Conservation (phyloP, 2,113 vertebrate species). For the Xerus inauris region DNA sequence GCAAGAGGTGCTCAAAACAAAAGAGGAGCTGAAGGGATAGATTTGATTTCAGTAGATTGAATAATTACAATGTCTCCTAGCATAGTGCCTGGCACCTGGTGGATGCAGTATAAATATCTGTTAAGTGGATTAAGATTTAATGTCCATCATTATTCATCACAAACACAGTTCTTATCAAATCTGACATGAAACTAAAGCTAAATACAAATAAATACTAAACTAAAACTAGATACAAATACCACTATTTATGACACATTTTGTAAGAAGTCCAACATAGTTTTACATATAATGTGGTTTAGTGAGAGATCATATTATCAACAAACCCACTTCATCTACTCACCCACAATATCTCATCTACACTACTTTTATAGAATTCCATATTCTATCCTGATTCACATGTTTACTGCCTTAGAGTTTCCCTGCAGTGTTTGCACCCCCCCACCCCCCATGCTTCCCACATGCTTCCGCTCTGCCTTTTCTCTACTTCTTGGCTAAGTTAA, state of each 20-base stretch:
- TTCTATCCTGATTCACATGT: neutral
- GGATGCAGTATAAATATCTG: neutral
- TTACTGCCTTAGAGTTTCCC: neutral
- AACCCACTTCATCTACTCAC: neutral
- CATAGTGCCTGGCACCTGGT: neutral
- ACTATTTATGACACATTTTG: neutral
- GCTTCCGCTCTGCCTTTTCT: neutral
- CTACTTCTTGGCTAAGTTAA: neutral
- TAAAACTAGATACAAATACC: neutral
- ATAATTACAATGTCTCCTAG: neutral
- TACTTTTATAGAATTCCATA: neutral
- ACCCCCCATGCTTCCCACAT: neutral
- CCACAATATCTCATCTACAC: neutral
- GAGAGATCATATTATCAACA: neutral
- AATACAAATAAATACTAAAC: no score
- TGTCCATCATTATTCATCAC: neutral
- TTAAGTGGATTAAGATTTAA: neutral
- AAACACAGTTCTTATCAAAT: neutral
- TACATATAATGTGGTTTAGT: neutral
- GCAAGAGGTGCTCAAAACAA: neutral
- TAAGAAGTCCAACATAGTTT: slow-evolving; percentile 2
- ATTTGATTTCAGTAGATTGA: neutral
- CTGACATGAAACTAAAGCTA: neutral
- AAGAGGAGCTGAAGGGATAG: neutral
- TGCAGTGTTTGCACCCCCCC: neutral